Evolutionary conservation across 2,113 vertebrate species (phyloP), one percentile per base, ranked within the genome.

Genomic region (Falco punctatus): DNA sequence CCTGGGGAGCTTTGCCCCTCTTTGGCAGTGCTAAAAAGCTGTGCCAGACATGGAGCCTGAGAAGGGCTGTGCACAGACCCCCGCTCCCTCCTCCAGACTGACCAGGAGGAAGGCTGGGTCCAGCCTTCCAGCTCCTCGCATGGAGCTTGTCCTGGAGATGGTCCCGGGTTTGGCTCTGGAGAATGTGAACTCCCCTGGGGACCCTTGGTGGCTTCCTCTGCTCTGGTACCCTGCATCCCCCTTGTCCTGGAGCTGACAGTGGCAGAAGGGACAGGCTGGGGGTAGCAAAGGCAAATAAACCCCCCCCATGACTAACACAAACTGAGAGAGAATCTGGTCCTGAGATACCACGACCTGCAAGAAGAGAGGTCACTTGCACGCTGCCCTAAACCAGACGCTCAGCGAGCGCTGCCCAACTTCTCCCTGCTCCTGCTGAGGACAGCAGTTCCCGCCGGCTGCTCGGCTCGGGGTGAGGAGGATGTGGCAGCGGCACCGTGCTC

Each of bases 1-100:
- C 14, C 58, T 14, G 24, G 19, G 70, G 44, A 74, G 51, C 46
- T 52, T 42, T 4, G 1, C 6, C 17, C 51, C 51, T 30, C 20
- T 26, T 15, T 2, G 1, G 21, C 40, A 28, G 66, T 0, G 0
- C 46, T 9, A 11, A n/a, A 57, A 5, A 52, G 21, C 1, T 0
- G 22, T 19, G 44, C 10, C 10, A 35, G 74, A 13, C 2, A 1
- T 1, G 0, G 78, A 30, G 33, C 3, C 55, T 7, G 62, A 32
- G 71, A 10, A 14, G 35, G 67, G 24, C 26, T 27, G 27, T 3
- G 52, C 52, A 26, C 21, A 19, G 57, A 35, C 23, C 17, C 9
- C 21, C 1, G 10, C 4, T n/a, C 44, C 67, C 62, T 26, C 21
- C 55, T 33, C 23, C n/a, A 3, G 28, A 27, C 5, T 5, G 1